A percentile compares a stretch with the other conserved stretches of the same genome.
phyloP scores from a whole-genome alignment of 2,797 vertebrate species.

The Syndactyla subalaris region DNA sequence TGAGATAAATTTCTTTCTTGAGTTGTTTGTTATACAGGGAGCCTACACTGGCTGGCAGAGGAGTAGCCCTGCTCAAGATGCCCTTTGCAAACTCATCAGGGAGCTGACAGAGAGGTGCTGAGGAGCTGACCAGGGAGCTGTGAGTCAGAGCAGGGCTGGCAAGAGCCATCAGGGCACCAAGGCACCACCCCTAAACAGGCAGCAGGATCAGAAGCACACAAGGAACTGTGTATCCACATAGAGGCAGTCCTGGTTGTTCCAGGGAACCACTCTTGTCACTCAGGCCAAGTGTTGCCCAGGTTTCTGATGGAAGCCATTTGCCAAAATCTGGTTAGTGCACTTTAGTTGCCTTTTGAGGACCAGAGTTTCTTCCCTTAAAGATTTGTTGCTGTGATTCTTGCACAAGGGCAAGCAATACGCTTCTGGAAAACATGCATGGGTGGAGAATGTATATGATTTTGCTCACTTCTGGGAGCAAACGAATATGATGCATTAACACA shows the following conservation, averaged over 20 bases:
- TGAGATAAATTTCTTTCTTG: not conserved
- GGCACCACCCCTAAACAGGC: not conserved
- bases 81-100: not conserved
- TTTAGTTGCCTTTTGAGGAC: not conserved
- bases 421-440: not conserved
- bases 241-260: not conserved
- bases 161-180: not conserved
- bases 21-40: not conserved
- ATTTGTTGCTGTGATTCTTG: not conserved
- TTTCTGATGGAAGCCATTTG: not conserved
- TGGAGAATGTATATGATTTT: not conserved
- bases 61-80: not conserved
- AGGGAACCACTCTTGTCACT: not conserved
- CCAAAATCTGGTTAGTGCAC: not conserved
- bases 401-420: not conserved
- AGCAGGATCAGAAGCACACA: not conserved
- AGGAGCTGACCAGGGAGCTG: not conserved
- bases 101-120: not conserved
- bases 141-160: not conserved
- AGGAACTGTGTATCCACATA: fast-evolving
- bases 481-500: not conserved
- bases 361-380: not conserved
- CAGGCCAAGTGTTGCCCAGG: no score
- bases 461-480: not conserved
- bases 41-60: not conserved